Conservation (phyloP, 2,113 vertebrate genomes). For the Gila orcuttii region DNA sequence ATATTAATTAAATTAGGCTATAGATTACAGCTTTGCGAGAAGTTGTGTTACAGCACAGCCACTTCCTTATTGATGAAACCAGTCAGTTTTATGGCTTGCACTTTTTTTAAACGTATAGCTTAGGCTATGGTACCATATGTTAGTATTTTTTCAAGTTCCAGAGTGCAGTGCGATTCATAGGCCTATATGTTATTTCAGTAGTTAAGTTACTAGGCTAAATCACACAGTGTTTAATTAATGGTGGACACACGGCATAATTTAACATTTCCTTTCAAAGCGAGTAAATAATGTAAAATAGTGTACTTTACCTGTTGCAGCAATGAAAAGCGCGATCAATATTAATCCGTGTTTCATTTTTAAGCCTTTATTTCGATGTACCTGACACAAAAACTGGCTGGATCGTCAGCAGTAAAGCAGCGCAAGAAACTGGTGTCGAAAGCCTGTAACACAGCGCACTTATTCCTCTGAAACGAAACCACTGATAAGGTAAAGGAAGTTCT, state of each 20-base stretch:
- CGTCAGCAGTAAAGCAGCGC: not conserved
- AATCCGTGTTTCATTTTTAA: not conserved
- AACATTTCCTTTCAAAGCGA: not conserved
- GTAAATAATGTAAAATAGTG: not conserved
- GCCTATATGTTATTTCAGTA: not conserved
- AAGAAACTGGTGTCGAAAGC: not conserved
- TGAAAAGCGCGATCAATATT: not conserved
- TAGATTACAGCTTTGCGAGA: not conserved
- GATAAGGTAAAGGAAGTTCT: constrained; percentile 19
- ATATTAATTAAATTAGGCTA: not conserved
- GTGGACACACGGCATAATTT: not conserved
- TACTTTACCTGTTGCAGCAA: constrained; percentile 25
- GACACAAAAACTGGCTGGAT: not conserved
- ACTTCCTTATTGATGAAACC: not conserved
- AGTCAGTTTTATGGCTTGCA: not conserved
- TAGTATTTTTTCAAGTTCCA: not conserved
- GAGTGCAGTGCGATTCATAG: not conserved
- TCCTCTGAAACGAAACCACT: constrained; percentile 50
- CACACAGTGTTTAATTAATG: not conserved
- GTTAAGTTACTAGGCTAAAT: not conserved
- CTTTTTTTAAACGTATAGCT: too few relatives aligned
- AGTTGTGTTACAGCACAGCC: not conserved
- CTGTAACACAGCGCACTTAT: not conserved
- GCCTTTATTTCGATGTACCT: not conserved
- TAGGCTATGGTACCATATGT: too few relatives aligned